Base-by-base conservation (phyloP, 2,888 invertebrate genomes). In the Therioaphis trifolii region DNA sequence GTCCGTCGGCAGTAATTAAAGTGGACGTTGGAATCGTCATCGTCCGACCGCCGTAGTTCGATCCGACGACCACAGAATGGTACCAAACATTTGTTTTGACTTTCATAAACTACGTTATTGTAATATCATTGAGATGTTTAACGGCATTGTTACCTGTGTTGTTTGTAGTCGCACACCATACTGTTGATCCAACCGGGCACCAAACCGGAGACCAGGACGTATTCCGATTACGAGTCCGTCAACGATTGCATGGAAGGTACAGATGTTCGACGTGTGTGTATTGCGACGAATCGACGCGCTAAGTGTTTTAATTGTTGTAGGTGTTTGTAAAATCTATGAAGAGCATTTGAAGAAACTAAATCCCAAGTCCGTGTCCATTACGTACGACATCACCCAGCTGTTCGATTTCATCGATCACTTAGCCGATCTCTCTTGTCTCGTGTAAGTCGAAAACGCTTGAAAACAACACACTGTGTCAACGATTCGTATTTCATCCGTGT, bases 391-490 rank as follows among this genome's bases (percentile, higher is more conserved):
- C 84, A 96, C 95, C 84, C 98, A 99, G 88, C 90, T 99, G 84
- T 99, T 99, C 89, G 98, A 99, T 89, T 99, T 99, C 88, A 94
- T 99, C 86, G 99, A 99, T 89, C 96, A 93, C 90, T 90, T 99
- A 74, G 93, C 96, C 29, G 99, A 99, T 88, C 91, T 99, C 75
- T 96, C 97, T 87, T 98, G 99, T 88, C 90, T 99, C 85, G 99
- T 99, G 85, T 98, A 89, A 90, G 91, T 52, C 18, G 1, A 9
- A 15, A 18, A 74, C 29, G 21, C 35, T 46, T n/a, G 1, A 49
- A 40, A 21, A 29, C 14, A 14, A n/a, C n/a, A n/a, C n/a, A n/a
- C n/a, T n/a, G n/a, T n/a, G n/a, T n/a, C n/a, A n/a, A n/a, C n/a
- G n/a, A n/a, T n/a, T n/a, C n/a, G n/a, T n/a, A n/a, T n/a, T n/a